Percentiles rank a stretch among this genome's conserved stretches.
Evolutionary conservation across 2,888 invertebrate genomes (phyloP).

Genomic region (Drosophila suboccidentalis): DNA sequence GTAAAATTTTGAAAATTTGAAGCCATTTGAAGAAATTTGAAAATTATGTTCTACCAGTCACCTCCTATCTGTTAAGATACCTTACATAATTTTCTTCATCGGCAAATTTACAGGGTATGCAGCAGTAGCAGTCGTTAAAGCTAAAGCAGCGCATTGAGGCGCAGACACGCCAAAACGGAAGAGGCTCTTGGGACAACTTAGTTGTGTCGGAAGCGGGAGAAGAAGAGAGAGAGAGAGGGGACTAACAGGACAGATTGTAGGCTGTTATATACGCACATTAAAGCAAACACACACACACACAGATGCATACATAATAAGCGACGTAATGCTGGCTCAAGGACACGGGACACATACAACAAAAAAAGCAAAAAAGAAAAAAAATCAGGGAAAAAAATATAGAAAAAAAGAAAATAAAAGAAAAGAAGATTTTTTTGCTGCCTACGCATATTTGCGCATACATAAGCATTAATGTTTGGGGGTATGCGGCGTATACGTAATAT

Average conservation of each 20-base stretch:
- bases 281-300: conserved; percentile 17
- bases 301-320: conserved; percentile 38
- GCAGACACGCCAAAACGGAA: conserved; percentile 34
- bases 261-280: conserved; percentile 32
- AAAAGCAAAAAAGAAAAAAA: not conserved
- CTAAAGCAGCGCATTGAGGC: conserved; percentile 7
- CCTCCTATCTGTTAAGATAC: no score
- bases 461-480: conserved; percentile 34
- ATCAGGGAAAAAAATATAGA: conserved; percentile 6
- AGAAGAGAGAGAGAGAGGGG: not conserved
- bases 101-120: conserved; percentile 29
- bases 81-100: no score
- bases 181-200: conserved; percentile 46
- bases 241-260: not conserved
- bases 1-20: no score
- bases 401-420: conserved; percentile 4
- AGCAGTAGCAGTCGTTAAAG: conserved; percentile 22
- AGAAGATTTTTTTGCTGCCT: conserved; percentile 52
- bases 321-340: conserved; percentile 71
- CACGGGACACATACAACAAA: conserved; percentile 43
- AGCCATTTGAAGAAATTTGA: no score
- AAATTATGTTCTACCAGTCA: no score
- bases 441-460: conserved; percentile 63
- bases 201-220: not conserved
- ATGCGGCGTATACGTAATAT: conserved; percentile 71